Percentiles rank a stretch among this genome's conserved stretches.
phyloP scores from a whole-genome alignment of 2,888 invertebrate species.

The Cetonia aurata region DNA sequence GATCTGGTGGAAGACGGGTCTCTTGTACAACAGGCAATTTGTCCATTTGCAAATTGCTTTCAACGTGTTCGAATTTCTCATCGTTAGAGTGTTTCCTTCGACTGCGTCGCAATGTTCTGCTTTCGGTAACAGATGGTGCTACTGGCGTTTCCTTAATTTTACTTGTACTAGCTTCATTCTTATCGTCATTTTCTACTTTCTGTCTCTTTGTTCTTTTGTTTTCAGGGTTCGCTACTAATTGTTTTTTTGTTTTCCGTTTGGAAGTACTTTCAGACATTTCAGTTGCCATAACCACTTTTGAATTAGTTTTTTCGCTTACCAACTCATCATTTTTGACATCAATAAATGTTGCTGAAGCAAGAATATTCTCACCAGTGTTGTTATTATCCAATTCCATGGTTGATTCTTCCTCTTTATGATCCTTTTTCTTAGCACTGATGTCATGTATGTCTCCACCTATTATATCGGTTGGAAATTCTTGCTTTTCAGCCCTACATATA shows the following conservation, averaged over 20 bases:
- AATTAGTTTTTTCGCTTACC: too few species aligned
- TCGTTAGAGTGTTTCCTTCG: not conserved
- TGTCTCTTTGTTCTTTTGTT: not conserved
- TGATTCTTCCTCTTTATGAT: too few species aligned
- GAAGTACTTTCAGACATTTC: not conserved
- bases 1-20: not conserved
- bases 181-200: not conserved
- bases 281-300: too few species aligned
- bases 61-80: not conserved
- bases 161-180: not conserved
- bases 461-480: not conserved
- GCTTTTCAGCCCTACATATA: too few species aligned
- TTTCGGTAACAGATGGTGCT: not conserved
- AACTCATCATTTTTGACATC: too few species aligned
- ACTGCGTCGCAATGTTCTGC: not conserved
- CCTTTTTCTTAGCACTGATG: too few species aligned
- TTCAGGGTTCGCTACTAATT: not conserved
- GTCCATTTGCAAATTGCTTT: not conserved
- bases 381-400: too few species aligned
- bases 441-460: too few species aligned
- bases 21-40: conserved; percentile 2
- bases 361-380: too few species aligned
- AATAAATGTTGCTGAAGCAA: too few species aligned
- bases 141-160: not conserved
- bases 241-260: not conserved